Conservation (phyloP, 37 sponge, comb jelly and placozoan species). For the Beroe forskalii region DNA sequence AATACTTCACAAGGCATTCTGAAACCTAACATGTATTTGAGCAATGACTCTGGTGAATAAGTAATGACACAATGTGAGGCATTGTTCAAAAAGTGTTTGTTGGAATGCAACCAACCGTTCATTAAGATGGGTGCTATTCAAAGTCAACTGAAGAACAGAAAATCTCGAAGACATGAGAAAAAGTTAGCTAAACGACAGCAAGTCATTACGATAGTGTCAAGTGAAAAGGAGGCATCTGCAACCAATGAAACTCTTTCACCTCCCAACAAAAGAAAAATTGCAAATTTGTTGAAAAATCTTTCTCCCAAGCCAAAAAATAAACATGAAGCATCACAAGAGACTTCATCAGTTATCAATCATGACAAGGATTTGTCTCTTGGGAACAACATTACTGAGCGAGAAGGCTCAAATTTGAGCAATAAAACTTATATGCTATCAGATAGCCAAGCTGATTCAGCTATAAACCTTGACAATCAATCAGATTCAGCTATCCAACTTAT, state of each 20-base stretch:
- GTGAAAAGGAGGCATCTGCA: neutral
- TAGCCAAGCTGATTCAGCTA: conserved; percentile 39
- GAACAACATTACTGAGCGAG: neutral
- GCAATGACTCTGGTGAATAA: conserved; percentile 5
- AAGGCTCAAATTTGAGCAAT: neutral
- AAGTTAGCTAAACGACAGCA: conserved; percentile 25
- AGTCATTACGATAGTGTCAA: neutral
- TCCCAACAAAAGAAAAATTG: conserved; percentile 9
- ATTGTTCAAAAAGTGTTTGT: conserved; percentile 45
- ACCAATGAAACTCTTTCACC: conserved; percentile 23
- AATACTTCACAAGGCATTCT: too few species aligned
- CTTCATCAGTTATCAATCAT: neutral
- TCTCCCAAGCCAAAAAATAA: conserved; percentile 14
- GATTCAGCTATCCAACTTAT: conserved; percentile 38
- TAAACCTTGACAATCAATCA: conserved; percentile 38
- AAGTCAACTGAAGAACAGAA: conserved; percentile 41
- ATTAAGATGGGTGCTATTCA: conserved; percentile 59
- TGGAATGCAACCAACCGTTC: conserved; percentile 42
- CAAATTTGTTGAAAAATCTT: conserved; percentile 23
- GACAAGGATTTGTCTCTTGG: neutral
- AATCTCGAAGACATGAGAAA: conserved; percentile 20
- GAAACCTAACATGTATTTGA: too few species aligned
- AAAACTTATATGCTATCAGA: conserved; percentile 46
- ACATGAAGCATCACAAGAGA: neutral
- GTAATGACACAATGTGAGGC: conserved; percentile 51